phyloP scores from a whole-genome alignment of 2,113 vertebrate genomes.

The Parus major region DNA sequence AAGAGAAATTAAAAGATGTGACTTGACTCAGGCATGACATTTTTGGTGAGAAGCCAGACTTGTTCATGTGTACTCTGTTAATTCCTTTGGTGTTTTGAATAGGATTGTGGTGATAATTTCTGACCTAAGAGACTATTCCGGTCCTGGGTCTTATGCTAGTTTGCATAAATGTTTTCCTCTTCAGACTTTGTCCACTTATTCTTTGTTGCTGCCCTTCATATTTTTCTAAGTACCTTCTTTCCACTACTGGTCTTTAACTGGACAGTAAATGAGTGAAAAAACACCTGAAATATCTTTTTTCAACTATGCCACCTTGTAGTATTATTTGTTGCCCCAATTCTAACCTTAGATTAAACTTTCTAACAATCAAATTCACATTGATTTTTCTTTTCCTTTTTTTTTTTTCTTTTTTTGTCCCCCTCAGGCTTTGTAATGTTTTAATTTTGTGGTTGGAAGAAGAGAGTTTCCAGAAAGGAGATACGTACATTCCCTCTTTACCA shows the following conservation, averaged over 20 bases:
- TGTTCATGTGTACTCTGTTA: accelerated
- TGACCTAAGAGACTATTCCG: not conserved
- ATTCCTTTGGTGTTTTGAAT: not conserved
- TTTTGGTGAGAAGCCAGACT: not conserved
- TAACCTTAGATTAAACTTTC: not conserved
- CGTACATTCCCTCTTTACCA: slow-evolving; percentile 90
- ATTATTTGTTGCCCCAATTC: not conserved
- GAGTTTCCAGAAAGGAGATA: slow-evolving; percentile 90
- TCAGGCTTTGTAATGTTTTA: slow-evolving; percentile 91
- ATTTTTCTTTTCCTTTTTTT: not conserved
- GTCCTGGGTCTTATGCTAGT: not conserved
- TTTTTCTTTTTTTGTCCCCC: not conserved
- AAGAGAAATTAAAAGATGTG: not conserved
- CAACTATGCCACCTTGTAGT: accelerated
- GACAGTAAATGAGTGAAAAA: not conserved
- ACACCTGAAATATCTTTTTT: not conserved
- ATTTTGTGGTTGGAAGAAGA: slow-evolving; percentile 94
- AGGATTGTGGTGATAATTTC: not conserved
- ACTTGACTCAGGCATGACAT: not conserved
- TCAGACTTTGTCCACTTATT: not conserved
- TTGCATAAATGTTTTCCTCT: not conserved
- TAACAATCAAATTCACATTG: not conserved
- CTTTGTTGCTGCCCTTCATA: not conserved
- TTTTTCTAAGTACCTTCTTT: not conserved
- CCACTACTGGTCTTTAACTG: not conserved